Evolutionary conservation across 2,888 invertebrate genomes (phyloP).

Genomic region (Ochropleura plecta): DNA sequence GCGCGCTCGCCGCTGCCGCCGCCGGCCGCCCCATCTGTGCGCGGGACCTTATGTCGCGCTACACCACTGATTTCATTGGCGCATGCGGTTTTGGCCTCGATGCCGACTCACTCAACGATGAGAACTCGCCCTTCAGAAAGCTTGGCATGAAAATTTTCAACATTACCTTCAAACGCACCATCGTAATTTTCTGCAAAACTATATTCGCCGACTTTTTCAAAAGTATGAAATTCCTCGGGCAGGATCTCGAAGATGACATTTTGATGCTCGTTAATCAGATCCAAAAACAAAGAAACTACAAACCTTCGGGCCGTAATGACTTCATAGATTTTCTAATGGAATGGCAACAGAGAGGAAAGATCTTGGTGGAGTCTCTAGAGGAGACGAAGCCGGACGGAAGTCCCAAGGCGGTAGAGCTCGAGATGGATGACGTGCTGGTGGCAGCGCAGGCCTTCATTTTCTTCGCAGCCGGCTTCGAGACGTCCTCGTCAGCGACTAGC

Average conservation of each 20-base stretch:
- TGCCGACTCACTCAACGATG: constrained; percentile 76
- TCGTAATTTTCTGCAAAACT: constrained; percentile 69
- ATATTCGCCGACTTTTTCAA: constrained; percentile 75
- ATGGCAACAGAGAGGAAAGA: constrained; percentile 71
- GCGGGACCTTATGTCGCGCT: constrained; percentile 82
- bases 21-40: constrained; percentile 72
- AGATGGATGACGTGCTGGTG: constrained; percentile 72
- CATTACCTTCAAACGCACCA: constrained; percentile 62
- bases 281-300: constrained; percentile 69
- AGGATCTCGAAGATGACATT: constrained; percentile 75
- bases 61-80: constrained; percentile 82
- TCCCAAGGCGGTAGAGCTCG: constrained; percentile 68
- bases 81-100: constrained; percentile 82
- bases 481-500: constrained; percentile 85
- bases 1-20: constrained; percentile 63
- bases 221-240: constrained; percentile 68
- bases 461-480: constrained; percentile 87
- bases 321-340: constrained; percentile 78
- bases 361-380: constrained; percentile 74
- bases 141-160: constrained; percentile 75
- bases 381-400: constrained; percentile 70
- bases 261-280: constrained; percentile 69
- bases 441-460: constrained; percentile 82
- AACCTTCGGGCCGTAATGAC: constrained; percentile 77
- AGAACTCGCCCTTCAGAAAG: constrained; percentile 76